These are phyloP conservation scores for Acropternis orthonyx DNA, from an alignment of 2,797 vertebrate genomes.

Conservation along the genomic window DNA sequence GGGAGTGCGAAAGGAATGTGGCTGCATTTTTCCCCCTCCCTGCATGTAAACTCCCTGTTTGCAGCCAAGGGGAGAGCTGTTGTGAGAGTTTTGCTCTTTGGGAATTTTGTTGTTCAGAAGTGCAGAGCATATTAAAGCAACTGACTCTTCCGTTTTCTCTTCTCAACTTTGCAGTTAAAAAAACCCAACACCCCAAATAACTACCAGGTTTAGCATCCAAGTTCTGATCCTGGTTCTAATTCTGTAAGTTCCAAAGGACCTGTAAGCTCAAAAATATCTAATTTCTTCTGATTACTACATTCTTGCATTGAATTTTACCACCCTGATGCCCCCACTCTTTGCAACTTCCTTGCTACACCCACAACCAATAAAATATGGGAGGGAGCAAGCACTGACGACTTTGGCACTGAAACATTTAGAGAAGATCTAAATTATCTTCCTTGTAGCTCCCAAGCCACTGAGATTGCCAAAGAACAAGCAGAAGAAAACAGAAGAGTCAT, in stretches of 20 bases:
- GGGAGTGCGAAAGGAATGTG: slow-evolving; percentile 93
- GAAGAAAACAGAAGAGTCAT: slow-evolving; percentile 60
- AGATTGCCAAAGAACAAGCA: slow-evolving; percentile 38
- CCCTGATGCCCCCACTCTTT: not conserved
- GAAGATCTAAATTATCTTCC: slow-evolving; percentile 38
- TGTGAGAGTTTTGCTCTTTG: not conserved
- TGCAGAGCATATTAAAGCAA: not conserved
- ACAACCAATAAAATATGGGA: not conserved
- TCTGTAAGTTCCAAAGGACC: not conserved
- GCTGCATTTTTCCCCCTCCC: slow-evolving; percentile 66
- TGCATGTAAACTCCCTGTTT: slow-evolving; percentile 39
- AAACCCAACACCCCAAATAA: not conserved
- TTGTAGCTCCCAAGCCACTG: slow-evolving; percentile 25
- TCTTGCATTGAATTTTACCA: not conserved
- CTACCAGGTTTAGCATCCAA: not conserved
- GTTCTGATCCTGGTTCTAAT: not conserved
- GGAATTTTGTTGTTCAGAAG: not conserved
- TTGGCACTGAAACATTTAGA: not conserved
- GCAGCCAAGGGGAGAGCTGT: slow-evolving; percentile 1
- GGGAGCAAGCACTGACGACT: not conserved
- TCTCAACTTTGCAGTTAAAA: not conserved
- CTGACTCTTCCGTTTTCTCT: not conserved
- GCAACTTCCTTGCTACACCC: not conserved
- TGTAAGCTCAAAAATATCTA: not conserved
- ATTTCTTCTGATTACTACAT: not conserved